Percentiles rank a stretch among this genome's conserved stretches.
Evolutionary conservation across 2,797 vertebrate genomes (phyloP).

Genomic region (Siniperca obscura): DNA sequence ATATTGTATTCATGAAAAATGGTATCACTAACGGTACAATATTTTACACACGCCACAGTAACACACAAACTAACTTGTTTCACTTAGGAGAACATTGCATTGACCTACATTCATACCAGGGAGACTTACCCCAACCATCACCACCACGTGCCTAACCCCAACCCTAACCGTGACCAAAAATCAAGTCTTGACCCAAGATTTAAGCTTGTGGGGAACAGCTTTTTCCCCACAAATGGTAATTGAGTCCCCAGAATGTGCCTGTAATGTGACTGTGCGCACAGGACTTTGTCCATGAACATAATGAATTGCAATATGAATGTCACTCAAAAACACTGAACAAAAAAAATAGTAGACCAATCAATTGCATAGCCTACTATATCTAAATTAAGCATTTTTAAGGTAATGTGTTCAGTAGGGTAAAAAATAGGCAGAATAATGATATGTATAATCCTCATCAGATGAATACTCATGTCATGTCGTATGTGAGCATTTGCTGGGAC

Average conservation of each 20-base stretch:
- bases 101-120: background rate
- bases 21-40: background rate
- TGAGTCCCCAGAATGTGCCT: background rate
- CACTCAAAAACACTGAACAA: background rate
- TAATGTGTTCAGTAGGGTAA: conserved; percentile 1
- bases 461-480: background rate
- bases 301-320: background rate
- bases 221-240: background rate
- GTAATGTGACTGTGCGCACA: background rate
- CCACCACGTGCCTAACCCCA: background rate
- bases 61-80: background rate
- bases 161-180: background rate
- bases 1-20: background rate
- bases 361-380: background rate
- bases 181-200: background rate
- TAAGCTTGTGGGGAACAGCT: background rate
- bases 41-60: background rate
- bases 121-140: background rate
- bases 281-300: background rate
- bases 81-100: background rate
- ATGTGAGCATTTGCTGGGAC: background rate
- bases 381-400: background rate
- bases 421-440: background rate
- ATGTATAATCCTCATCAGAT: background rate
- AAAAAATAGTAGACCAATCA: background rate